These are phyloP conservation scores for Tenthredo distinguenda DNA, from an alignment of 2,888 invertebrate genomes.

Conservation along the genomic window DNA sequence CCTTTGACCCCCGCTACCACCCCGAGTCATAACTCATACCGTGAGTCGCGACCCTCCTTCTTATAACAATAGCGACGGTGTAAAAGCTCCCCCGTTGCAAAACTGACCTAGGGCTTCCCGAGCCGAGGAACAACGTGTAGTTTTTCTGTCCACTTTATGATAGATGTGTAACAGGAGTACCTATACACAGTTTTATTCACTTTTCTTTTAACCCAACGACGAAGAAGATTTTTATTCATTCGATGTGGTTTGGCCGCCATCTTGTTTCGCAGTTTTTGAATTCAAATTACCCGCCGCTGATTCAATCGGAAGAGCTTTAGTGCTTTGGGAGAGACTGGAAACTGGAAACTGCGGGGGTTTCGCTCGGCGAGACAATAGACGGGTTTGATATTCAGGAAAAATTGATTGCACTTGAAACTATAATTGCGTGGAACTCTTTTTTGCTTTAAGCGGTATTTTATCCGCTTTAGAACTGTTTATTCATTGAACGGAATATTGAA, in stretches of 20 bases:
- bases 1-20: constrained; percentile 46
- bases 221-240: not conserved
- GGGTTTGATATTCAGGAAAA: too few species aligned
- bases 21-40: constrained; percentile 50
- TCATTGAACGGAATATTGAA: not conserved
- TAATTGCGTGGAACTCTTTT: too few species aligned
- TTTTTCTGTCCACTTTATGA: too few species aligned
- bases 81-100: constrained; percentile 1
- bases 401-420: too few species aligned
- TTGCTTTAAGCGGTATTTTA: too few species aligned
- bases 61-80: constrained; percentile 15
- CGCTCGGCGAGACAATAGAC: too few species aligned
- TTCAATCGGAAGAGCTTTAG: not conserved
- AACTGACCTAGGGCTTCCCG: constrained; percentile 46
- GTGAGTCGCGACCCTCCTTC: constrained; percentile 33
- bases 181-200: not conserved
- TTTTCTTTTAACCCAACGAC: not conserved
- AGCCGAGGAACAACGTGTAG: not conserved
- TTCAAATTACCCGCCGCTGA: not conserved
- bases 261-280: not conserved
- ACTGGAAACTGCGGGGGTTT: too few species aligned
- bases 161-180: too few species aligned
- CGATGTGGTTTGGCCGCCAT: not conserved
- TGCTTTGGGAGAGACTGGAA: too few species aligned
- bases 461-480: not conserved